Evolutionary conservation across 2,113 vertebrate genomes (phyloP), one percentile per base, ranked within the genome.

Genomic region (Salvelinus fontinalis): DNA sequence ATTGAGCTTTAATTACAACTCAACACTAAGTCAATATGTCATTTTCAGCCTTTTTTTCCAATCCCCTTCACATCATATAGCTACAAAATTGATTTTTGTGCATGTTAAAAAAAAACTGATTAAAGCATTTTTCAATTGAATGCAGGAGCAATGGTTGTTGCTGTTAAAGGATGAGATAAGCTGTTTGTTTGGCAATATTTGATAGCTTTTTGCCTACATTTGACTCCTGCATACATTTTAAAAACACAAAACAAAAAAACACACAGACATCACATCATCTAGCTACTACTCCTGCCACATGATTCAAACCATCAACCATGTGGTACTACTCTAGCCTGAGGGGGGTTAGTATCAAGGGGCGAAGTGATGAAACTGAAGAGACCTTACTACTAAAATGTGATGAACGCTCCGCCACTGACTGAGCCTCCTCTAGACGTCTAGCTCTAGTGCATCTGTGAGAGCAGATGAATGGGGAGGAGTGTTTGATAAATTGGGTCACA

Each of bases 381-480:
- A 80, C 85, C 80, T 67, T 80, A 16, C 79, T 74, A 71, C 84
- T 89, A 79, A 48, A 76, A 89, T 88, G 87, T 90, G 89, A 90
- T 88, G 91, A 83, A 89, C 90, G 89, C 85, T 80, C 75, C 13
- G 82, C 81, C 79, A 85, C 86, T 85, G 22, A 76, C 12, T 77
- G 76, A 83, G 83, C 81, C 81, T 89, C 87, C 84, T 68, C 84
- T 54, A 54, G 14, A 5, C 5, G 1, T 54, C 3, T 18, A 54
- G 51, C 51, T 54, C 51, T 34, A 64, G 90, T 85, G 87, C 86
- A 85, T 90, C 85, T 89, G 90, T 74, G 81, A 78, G 79, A 88
- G 89, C 90, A 92, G 91, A 91, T 89, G 89, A 92, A 89, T 84
- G 88, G 79, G 87, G 89, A 86, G 89, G 88, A 89, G 90, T 84